These are phyloP conservation scores for Gallinago media DNA, from an alignment of 2,113 vertebrate genomes.

Conservation along the genomic window DNA sequence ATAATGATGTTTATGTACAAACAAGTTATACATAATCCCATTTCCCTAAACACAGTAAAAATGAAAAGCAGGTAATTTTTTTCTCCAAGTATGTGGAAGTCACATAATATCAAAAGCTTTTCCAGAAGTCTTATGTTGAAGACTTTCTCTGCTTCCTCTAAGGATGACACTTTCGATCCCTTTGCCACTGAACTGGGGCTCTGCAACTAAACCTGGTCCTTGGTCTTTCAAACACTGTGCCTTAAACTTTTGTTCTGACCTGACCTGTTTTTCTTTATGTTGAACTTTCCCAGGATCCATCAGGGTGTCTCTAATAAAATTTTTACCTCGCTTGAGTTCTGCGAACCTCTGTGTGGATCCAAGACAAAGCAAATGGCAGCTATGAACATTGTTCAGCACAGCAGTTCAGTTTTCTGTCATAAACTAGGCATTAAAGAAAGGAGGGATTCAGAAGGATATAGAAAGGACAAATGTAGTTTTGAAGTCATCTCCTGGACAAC, in stretches of 20 bases:
- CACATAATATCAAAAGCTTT: not conserved
- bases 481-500: not conserved
- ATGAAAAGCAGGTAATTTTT: not conserved
- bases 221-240: not conserved
- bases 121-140: not conserved
- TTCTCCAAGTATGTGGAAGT: not conserved
- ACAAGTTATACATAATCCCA: not conserved
- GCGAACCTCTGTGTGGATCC: not conserved
- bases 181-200: not conserved
- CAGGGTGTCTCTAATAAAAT: not conserved
- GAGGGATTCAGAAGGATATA: not conserved
- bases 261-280: not conserved
- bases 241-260: not conserved
- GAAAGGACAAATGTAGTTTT: accelerated
- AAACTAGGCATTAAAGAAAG: not conserved
- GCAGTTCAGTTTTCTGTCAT: not conserved
- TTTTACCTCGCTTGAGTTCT: not conserved
- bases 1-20: not conserved
- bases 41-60: not conserved
- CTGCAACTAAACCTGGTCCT: not conserved
- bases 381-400: not conserved
- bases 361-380: not conserved
- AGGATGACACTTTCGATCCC: not conserved
- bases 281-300: not conserved
- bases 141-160: not conserved